Evolutionary conservation across 2,797 vertebrate species (phyloP), one percentile per base, ranked within the genome.

Genomic region (Falco rusticolus): DNA sequence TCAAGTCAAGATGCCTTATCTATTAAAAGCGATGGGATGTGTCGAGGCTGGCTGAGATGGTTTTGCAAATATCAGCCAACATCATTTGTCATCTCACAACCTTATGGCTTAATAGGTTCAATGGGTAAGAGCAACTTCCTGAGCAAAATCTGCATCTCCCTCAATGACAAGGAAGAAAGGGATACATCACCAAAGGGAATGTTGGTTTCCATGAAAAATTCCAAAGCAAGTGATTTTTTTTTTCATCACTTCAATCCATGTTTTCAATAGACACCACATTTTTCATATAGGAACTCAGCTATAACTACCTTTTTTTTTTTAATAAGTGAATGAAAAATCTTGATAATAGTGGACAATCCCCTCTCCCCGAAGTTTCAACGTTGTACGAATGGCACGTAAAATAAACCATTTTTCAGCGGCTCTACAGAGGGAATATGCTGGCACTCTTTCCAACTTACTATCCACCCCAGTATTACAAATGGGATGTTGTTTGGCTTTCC

Each of bases 401-500:
- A 33, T 65, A 57, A 84, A 72, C 33, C 59, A 3, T 9, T 56
- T 79, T 84, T 88, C 93, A 91, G 76, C 77, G 76, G 69, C 59
- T 74, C 82, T 59, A 1, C 68, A 59, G 37, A 87, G 84, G 51
- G 77, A 56, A 14, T 26, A 7, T 13, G 48, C 72, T 90, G 76
- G 54, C 56, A 21, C 51, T 72, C 83, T 78, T 57, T 80, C 87
- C 64, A 39, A 8, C 47, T 76, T 53, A 31, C 53, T 84, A 11
- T 41, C 64, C 71, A 45, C 39, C 68, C 75, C 37, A 25, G 22
- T 51, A 21, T 68, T 87, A 79, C 83, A 85, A 71, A 79, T 50
- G 50, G 90, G 92, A 71, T 56, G 75, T 37, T 77, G 80, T 78
- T 84, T 94, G 96, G 95, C 95, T 96, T 87, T 87, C 34, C 90